Evolutionary conservation across 2,888 invertebrate genomes (phyloP).

Genomic region (Allolobophora icterica): DNA sequence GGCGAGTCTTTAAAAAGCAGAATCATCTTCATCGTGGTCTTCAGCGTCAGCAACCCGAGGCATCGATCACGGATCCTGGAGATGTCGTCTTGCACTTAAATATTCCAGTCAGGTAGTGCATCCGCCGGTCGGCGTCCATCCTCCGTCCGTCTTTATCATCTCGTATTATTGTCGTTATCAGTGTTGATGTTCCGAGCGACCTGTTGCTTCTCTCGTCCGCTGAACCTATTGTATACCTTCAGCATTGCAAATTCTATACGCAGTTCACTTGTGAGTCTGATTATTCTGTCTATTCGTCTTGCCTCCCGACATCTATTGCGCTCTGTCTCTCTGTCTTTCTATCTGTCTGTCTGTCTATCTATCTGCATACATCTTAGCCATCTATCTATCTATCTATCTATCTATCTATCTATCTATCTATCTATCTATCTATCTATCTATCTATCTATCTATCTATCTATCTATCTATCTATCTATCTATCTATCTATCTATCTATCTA

Average conservation of each 20-base stretch:
- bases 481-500: too few relatives aligned
- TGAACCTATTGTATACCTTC: not conserved
- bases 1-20: not conserved
- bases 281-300: not conserved
- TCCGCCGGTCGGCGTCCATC: not conserved
- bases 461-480: too few relatives aligned
- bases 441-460: too few relatives aligned
- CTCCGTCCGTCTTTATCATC: not conserved
- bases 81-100: not conserved
- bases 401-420: conserved; percentile 22
- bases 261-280: not conserved
- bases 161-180: not conserved
- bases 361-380: not conserved
- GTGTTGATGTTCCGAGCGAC: not conserved
- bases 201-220: not conserved
- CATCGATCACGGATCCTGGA: not conserved
- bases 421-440: not conserved
- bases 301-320: not conserved
- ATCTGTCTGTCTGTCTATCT: not conserved
- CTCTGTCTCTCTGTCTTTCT: not conserved
- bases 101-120: not conserved
- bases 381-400: not conserved
- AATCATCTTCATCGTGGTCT: not conserved
- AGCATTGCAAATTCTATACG: not conserved
- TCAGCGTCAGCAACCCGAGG: not conserved